Base-by-base conservation (phyloP, 2,113 vertebrate genomes). In the Apaloderma vittatum region DNA sequence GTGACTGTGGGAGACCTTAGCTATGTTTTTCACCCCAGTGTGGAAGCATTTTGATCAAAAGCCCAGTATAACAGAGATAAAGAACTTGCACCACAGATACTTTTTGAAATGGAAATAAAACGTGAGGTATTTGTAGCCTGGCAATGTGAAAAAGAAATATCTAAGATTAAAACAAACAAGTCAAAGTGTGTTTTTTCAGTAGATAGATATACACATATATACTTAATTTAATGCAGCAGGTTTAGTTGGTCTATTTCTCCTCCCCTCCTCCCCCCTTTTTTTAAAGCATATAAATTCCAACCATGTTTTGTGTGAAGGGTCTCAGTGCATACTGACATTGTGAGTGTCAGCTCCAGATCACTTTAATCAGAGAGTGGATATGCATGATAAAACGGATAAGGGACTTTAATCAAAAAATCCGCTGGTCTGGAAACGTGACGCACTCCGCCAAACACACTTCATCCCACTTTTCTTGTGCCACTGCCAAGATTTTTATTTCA, bases 341-440 rank as follows among this genome's bases (percentile, higher is more conserved):
- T 99, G 99, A 99, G 99, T 99, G 99, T 99, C 99, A 99, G 99
- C 98, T 99, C 98, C 98, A 99, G 99, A 99, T 99, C 99, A 99
- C 99, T 99, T 99, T 99, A 99, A 99, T 99, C 99, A 99, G 98
- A 99, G 99, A 98, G 98, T 99, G 99, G 99, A 99, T 99, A 99
- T 99, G 99, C 99, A 99, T 99, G 99, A 99, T 99, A 99, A 99
- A 99, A 99, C 98, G 99, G 99, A 99, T 99, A 99, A 99, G 99
- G 99, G 99, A 99, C 99, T 99, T 99, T 99, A 99, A 99, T 99
- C 99, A 99, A 99, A 99, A 99, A 99, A 99, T 99, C 99, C 99
- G 98, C 99, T 99, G 99, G 99, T 99, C 99, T 99, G 99, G 99
- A 99, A 99, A 99, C 98, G 98, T 98, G 99, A 99, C 99, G 99